Percentiles rank a stretch among this genome's conserved stretches.
Evolutionary conservation across 2,888 invertebrate species (phyloP).

Genomic region (Hypselothyrea guttata): DNA sequence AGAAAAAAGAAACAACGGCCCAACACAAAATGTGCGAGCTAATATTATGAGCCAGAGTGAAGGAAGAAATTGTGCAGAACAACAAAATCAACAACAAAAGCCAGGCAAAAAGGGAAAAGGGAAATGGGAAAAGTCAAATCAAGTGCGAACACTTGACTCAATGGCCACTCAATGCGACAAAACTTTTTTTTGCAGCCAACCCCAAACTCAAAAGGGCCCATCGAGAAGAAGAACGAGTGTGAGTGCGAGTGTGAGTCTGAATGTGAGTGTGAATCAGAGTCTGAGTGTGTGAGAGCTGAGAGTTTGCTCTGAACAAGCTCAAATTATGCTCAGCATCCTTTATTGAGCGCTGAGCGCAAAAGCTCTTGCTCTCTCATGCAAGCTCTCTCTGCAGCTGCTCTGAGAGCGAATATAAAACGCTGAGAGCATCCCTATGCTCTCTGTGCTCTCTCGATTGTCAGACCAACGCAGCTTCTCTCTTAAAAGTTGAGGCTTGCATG

Average conservation of each 20-base stretch:
- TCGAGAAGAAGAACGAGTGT: slow-evolving; percentile 3
- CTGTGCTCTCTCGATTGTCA: not conserved
- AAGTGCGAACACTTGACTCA: slow-evolving; percentile 67
- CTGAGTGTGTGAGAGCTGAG: slow-evolving; percentile 13
- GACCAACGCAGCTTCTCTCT: too few relatives aligned
- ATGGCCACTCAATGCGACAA: slow-evolving; percentile 62
- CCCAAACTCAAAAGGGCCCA: slow-evolving; percentile 1
- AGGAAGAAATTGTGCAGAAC: slow-evolving; percentile 37
- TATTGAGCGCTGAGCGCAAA: too few relatives aligned
- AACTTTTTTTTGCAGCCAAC: slow-evolving; percentile 16
- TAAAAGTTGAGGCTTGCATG: too few relatives aligned
- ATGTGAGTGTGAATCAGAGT: slow-evolving; percentile 6
- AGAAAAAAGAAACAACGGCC: too few relatives aligned
- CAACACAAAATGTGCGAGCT: slow-evolving; percentile 56
- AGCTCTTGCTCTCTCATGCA: slow-evolving; percentile 1
- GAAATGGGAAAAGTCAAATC: slow-evolving; percentile 42
- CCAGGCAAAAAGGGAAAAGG: slow-evolving; percentile 9
- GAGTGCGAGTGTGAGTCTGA: slow-evolving; percentile 1
- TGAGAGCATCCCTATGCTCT: not conserved
- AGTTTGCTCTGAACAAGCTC: not conserved
- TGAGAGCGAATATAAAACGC: not conserved
- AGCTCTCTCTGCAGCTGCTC: slow-evolving; percentile 20
- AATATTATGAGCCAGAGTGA: slow-evolving; percentile 54
- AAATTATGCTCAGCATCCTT: too few relatives aligned
- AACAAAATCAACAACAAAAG: slow-evolving; percentile 15